phyloP scores from a whole-genome alignment of 2,888 invertebrate genomes.

The Rotaria macrura region DNA sequence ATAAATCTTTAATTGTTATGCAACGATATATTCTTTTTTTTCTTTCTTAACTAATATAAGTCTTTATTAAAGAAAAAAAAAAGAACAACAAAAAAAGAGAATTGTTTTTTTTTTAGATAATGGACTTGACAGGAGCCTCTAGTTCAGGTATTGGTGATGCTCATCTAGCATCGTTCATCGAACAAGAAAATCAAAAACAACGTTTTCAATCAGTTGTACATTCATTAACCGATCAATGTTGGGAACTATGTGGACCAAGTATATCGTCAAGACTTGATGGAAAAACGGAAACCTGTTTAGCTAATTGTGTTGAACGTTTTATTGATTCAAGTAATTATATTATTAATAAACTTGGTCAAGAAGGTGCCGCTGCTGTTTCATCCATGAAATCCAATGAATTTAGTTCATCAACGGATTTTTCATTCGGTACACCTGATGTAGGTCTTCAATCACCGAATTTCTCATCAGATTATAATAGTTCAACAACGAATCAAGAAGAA shows the following conservation, averaged over 20 bases:
- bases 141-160: conserved; percentile 41
- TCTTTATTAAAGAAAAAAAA: background rate
- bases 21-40: background rate
- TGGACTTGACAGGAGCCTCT: background rate
- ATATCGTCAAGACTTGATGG: conserved; percentile 58
- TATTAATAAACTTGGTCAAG: conserved; percentile 20
- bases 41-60: background rate
- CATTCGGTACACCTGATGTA: conserved; percentile 19
- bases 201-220: conserved; percentile 61
- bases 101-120: background rate
- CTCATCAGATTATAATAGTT: background rate
- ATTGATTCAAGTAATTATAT: conserved; percentile 52
- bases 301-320: conserved; percentile 64
- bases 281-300: conserved; percentile 59
- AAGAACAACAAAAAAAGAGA: too few relatives aligned
- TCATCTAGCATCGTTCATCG: conserved; percentile 58
- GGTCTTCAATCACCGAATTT: conserved; percentile 11
- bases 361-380: conserved; percentile 1
- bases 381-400: background rate
- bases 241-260: conserved; percentile 61
- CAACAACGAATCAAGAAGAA: background rate
- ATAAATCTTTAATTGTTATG: background rate
- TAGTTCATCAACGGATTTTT: conserved; percentile 4
- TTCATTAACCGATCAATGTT: conserved; percentile 61
- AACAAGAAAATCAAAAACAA: conserved; percentile 60